These are phyloP conservation scores for Amblyteles armatorius DNA, from an alignment of 2,888 invertebrate species.

Conservation along the genomic window DNA sequence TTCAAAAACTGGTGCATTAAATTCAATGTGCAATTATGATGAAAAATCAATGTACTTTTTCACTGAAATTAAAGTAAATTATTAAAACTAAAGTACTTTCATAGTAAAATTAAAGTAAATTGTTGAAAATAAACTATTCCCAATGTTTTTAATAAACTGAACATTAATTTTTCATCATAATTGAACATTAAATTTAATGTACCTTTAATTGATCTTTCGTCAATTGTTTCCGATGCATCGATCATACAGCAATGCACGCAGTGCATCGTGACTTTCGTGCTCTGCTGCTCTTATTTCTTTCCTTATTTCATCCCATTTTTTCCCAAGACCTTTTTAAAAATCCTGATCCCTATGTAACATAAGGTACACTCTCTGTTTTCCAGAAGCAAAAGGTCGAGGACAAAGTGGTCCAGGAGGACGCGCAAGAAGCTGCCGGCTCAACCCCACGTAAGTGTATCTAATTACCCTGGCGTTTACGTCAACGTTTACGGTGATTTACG, in stretches of 20 bases:
- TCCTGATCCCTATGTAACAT: slow-evolving; percentile 39
- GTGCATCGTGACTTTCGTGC: slow-evolving; percentile 39
- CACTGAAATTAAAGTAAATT: too few species aligned
- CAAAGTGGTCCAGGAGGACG: slow-evolving; percentile 68
- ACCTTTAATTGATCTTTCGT: too few species aligned
- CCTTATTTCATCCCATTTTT: slow-evolving; percentile 47
- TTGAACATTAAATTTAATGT: too few species aligned
- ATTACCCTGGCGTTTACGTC: slow-evolving; percentile 84
- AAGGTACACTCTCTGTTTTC: slow-evolving; percentile 44
- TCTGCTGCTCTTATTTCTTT: slow-evolving; percentile 51
- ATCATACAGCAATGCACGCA: slow-evolving; percentile 45
- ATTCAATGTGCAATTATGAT: too few species aligned
- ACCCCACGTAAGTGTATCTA: slow-evolving; percentile 82
- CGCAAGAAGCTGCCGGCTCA: slow-evolving; percentile 74
- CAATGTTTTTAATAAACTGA: too few species aligned
- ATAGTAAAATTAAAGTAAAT: too few species aligned
- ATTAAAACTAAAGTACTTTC: too few species aligned
- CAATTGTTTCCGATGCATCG: slow-evolving; percentile 48
- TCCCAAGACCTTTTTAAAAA: slow-evolving; percentile 42
- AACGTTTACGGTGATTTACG: slow-evolving; percentile 84
- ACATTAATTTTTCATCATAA: too few species aligned
- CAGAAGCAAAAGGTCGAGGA: slow-evolving; percentile 71
- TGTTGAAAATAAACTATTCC: too few species aligned
- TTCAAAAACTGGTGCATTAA: too few species aligned
- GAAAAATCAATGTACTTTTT: too few species aligned